Percentiles rank a stretch among this genome's conserved stretches.
These are phyloP conservation scores for Poeciliopsis prolifica DNA, from an alignment of 2,113 vertebrate species.

Conservation along the genomic window DNA sequence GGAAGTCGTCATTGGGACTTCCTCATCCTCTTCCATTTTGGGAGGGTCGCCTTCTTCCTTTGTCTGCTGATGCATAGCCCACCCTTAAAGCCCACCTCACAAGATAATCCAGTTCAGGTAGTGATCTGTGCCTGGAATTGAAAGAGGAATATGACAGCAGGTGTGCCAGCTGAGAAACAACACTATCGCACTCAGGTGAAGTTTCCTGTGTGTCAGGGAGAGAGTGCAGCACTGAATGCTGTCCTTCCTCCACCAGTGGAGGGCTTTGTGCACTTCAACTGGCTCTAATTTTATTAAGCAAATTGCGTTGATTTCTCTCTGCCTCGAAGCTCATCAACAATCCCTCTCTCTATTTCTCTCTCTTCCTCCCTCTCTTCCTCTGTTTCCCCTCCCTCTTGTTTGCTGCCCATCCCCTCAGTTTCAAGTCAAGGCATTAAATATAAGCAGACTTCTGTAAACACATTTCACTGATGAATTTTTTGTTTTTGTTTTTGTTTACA, in stretches of 20 bases:
- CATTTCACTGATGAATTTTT: conserved; percentile 16
- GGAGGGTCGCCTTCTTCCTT: conserved; percentile 48
- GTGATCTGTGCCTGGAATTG: neutral
- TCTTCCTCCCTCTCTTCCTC: conserved; percentile 22
- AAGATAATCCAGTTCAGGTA: conserved; percentile 22
- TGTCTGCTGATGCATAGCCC: conserved; percentile 54
- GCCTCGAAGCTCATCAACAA: conserved; percentile 69
- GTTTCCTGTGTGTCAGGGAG: conserved; percentile 14
- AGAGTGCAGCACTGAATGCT: conserved; percentile 48
- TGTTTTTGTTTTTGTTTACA: no score
- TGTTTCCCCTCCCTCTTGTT: conserved; percentile 21
- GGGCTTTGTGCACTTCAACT: conserved; percentile 69
- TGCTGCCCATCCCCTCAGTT: conserved; percentile 43
- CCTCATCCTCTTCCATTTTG: conserved; percentile 56
- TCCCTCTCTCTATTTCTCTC: conserved; percentile 25
- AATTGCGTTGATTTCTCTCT: conserved; percentile 77
- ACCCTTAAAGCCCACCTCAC: conserved; percentile 17
- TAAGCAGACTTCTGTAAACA: conserved; percentile 6
- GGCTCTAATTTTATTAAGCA: conserved; percentile 83
- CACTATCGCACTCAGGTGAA: conserved; percentile 19
- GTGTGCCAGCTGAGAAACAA: conserved; percentile 16
- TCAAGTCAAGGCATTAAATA: conserved; percentile 12
- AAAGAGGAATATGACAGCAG: conserved; percentile 14
- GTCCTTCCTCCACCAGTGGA: conserved; percentile 45
- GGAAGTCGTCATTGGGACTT: conserved; percentile 33